A percentile compares a stretch with the other conserved stretches of the same genome.
phyloP scores from a whole-genome alignment of 1,140 invertebrate genomes.

The Pissodes strobi region DNA sequence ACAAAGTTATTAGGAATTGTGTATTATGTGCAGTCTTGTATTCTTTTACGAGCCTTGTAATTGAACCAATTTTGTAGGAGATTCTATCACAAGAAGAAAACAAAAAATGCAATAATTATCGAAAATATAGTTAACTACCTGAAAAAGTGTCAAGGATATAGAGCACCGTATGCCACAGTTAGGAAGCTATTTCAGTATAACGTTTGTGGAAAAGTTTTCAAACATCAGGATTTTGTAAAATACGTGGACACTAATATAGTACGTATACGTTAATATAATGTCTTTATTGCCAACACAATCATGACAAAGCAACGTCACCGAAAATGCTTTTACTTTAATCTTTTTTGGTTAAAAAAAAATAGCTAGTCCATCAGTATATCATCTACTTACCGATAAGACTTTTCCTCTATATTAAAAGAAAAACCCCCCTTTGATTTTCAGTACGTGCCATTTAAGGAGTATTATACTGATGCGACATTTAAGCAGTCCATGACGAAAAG shows the following conservation, averaged over 20 bases:
- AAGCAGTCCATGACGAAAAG: conserved; percentile 62
- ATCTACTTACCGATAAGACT: too few species aligned
- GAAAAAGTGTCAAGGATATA: conserved; percentile 59
- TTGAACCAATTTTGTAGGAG: too few species aligned
- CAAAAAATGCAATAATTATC: conserved; percentile 61
- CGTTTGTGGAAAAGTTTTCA: conserved; percentile 59
- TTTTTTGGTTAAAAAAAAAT: too few species aligned
- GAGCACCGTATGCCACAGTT: conserved; percentile 61
- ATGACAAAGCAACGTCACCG: too few species aligned
- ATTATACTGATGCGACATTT: conserved; percentile 63
- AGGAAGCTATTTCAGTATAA: conserved; percentile 50
- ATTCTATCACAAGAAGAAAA: conserved; percentile 65
- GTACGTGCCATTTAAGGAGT: conserved; percentile 61
- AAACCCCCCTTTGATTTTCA: conserved; percentile 38
- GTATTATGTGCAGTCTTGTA: too few species aligned
- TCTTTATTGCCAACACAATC: too few species aligned
- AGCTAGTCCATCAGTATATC: too few species aligned
- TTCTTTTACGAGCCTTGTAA: too few species aligned
- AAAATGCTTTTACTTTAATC: too few species aligned
- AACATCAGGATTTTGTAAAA: conserved; percentile 57
- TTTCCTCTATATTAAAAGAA: conserved; percentile 2
- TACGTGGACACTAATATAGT: conserved; percentile 56
- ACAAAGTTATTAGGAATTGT: too few species aligned
- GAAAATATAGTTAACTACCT: conserved; percentile 64
- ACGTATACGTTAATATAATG: conserved; percentile 11